Evolutionary conservation across 2,113 vertebrate genomes (phyloP).

Genomic region (Callocephalon fimbriatum): DNA sequence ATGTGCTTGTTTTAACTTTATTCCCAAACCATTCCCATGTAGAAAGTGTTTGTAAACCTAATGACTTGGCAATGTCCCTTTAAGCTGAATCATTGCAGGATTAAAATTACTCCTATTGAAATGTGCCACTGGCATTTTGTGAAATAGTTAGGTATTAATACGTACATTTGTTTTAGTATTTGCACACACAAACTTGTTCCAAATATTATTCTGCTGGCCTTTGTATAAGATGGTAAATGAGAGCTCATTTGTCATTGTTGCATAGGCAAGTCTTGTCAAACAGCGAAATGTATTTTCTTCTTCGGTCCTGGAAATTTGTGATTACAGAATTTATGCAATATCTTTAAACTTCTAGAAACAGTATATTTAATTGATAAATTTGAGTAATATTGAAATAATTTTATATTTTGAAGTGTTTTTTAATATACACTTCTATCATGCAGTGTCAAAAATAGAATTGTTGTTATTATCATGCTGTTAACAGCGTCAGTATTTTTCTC

Average conservation of each 20-base stretch:
- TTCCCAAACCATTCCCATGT: not conserved
- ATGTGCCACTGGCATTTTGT: not conserved
- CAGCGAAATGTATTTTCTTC: constrained; percentile 28
- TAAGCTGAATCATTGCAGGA: not conserved
- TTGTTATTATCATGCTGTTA: not conserved
- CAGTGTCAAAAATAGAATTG: not conserved
- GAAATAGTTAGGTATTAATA: not conserved
- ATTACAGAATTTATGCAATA: not conserved
- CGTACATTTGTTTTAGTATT: not conserved
- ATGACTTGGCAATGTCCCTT: not conserved
- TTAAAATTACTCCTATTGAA: not conserved
- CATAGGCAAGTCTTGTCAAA: constrained; percentile 2
- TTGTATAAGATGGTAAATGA: constrained; percentile 23
- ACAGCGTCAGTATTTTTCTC: not conserved
- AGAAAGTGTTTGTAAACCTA: not conserved
- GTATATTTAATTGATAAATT: constrained; percentile 4
- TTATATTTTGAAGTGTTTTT: not conserved
- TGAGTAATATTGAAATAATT: not conserved
- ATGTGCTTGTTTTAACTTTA: not conserved
- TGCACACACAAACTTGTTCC: not conserved
- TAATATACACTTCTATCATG: not conserved
- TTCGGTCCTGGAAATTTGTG: not conserved
- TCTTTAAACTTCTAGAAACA: constrained; percentile 11
- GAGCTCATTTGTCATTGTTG: constrained; percentile 55
- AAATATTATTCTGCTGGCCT: not conserved